Evolutionary conservation across 1,140 invertebrate genomes (phyloP), one percentile per base, ranked within the genome.

Genomic region (Holotrichia oblita): DNA sequence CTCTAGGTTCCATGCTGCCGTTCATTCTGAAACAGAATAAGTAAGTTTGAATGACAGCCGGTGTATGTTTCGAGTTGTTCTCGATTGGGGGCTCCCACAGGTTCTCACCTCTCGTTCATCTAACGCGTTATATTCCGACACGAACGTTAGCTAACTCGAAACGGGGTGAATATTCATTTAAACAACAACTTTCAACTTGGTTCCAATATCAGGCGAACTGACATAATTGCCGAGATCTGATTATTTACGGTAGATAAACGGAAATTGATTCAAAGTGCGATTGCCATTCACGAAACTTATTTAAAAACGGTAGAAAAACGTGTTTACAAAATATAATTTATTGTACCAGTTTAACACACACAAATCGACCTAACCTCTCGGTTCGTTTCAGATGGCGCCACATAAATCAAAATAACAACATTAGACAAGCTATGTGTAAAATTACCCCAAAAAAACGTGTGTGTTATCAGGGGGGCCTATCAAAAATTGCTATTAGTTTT

Each of bases 1-100:
- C 22, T 77, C 81, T 78, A 42, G 82, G 81, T 27, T 85, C 83
- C 83, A 84, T 85, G 24, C 24, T 64, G 20, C 85, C 85, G 77
- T 85, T 85, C 85, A 85, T 85, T 73, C 81, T 84, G 41, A 44
- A 80, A 76, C 22, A 17, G 4, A 74, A n/a, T 20, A 74, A 69
- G 27, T 69, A 22, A 69, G 8, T 44, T 44, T 14, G 42, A 44
- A 44, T 44, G 42, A 44, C 42, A 55, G 61, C 22, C n/a, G 12
- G 22, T 27, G 9, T 0, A 7, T 69, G 22, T 69, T 27, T 20
- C 9, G 10, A 34, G 9, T 22, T 0, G 61, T 34, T 69, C 61
- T 27, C 22, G 0, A 10, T 9, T 3, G 4, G 3, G 22, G 22
- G n/a, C n/a, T n/a, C n/a, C n/a, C n/a, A n/a, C n/a, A n/a, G n/a